These are phyloP conservation scores for Listrodromus nycthemerus DNA, from an alignment of 2,888 invertebrate species.

Conservation along the genomic window DNA sequence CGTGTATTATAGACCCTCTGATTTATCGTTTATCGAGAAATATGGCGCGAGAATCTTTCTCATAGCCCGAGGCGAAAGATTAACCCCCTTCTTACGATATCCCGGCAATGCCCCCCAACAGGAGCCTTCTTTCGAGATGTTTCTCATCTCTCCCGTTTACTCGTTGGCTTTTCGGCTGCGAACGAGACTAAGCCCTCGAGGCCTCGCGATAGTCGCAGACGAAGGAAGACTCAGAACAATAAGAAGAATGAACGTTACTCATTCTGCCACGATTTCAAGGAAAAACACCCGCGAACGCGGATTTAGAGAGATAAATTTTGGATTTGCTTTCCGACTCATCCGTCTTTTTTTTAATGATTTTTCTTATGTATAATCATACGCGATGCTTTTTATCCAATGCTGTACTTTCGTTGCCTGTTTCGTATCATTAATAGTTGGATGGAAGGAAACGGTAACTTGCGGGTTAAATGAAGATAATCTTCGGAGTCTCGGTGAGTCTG, in stretches of 20 bases:
- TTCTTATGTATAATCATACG: background rate
- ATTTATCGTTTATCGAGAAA: slow-evolving; percentile 85
- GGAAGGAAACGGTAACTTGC: too few relatives aligned
- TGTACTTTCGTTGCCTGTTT: slow-evolving; percentile 38
- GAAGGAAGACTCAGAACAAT: slow-evolving; percentile 19
- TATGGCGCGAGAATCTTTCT: slow-evolving; percentile 79
- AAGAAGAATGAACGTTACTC: slow-evolving; percentile 50
- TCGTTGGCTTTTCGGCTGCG: slow-evolving; percentile 33
- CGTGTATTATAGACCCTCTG: slow-evolving; percentile 77
- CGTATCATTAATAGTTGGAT: slow-evolving; percentile 40
- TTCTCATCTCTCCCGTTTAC: slow-evolving; percentile 23
- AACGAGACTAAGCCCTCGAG: slow-evolving; percentile 42
- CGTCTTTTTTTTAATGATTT: background rate
- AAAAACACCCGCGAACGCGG: slow-evolving; percentile 28
- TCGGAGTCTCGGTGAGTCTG: slow-evolving; percentile 51
- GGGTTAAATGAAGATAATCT: slow-evolving; percentile 18
- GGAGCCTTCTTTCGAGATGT: slow-evolving; percentile 53
- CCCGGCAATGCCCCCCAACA: slow-evolving; percentile 22
- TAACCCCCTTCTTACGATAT: slow-evolving; percentile 76
- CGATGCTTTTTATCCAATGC: background rate
- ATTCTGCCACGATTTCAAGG: slow-evolving; percentile 30
- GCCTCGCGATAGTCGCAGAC: slow-evolving; percentile 4
- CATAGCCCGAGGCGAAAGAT: slow-evolving; percentile 77
- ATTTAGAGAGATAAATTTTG: slow-evolving; percentile 45
- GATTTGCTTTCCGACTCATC: slow-evolving; percentile 7